These are phyloP conservation scores for Boloria selene DNA, from an alignment of 2,888 invertebrate genomes.

Conservation along the genomic window DNA sequence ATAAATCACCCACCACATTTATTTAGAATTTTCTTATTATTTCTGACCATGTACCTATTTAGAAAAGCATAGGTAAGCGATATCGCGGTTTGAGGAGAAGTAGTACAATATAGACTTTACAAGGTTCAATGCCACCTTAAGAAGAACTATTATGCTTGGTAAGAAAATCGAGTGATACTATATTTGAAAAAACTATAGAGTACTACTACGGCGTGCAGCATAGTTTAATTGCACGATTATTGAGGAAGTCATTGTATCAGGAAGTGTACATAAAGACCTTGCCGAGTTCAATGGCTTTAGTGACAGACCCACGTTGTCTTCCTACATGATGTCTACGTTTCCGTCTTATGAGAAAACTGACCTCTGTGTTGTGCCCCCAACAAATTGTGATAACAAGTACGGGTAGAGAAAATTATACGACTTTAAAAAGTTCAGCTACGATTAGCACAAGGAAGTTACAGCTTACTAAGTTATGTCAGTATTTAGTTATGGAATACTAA, in stretches of 20 bases:
- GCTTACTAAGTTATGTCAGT: background rate
- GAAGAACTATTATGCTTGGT: slow-evolving; percentile 24
- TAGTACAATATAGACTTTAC: slow-evolving; percentile 38
- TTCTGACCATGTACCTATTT: slow-evolving; percentile 14
- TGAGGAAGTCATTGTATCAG: slow-evolving; percentile 33
- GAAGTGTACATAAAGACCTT: slow-evolving; percentile 40
- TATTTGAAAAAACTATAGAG: background rate
- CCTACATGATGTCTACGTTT: slow-evolving; percentile 49
- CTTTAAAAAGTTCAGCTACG: too few species aligned
- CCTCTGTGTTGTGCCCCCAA: slow-evolving; percentile 56
- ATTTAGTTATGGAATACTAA: background rate
- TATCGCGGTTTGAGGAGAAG: slow-evolving; percentile 32
- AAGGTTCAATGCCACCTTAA: slow-evolving; percentile 46
- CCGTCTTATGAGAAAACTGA: slow-evolving; percentile 67
- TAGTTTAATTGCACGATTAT: slow-evolving; percentile 20
- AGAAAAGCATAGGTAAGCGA: slow-evolving; percentile 32
- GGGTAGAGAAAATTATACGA: too few species aligned
- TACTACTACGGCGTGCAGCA: background rate
- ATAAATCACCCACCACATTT: slow-evolving; percentile 52
- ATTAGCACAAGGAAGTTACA: background rate
- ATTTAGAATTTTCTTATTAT: slow-evolving; percentile 40
- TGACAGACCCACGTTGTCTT: slow-evolving; percentile 41
- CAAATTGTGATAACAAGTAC: slow-evolving; percentile 16
- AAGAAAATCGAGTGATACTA: slow-evolving; percentile 10
- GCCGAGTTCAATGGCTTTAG: slow-evolving; percentile 45